Conservation (phyloP, 2,113 vertebrate species). For the Pholis gunnellus region DNA sequence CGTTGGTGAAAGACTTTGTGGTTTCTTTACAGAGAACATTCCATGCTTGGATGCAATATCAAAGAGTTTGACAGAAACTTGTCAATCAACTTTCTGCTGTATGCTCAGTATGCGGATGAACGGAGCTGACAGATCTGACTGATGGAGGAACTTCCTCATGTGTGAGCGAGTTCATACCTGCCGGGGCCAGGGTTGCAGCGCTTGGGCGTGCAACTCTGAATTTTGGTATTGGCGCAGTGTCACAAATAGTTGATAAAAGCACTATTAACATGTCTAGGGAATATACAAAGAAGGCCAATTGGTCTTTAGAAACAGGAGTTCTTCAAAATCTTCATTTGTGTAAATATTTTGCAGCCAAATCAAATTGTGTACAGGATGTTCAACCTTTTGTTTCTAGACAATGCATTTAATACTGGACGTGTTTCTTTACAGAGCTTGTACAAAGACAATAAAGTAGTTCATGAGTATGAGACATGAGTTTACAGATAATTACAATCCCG, state of each 20-base stretch:
- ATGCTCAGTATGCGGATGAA: neutral
- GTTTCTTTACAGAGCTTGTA: neutral
- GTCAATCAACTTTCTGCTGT: neutral
- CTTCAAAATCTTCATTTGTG: too few species aligned
- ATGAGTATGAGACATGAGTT: neutral
- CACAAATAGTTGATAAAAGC: too few species aligned
- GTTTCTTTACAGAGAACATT: neutral
- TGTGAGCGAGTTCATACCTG: too few species aligned
- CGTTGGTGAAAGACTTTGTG: neutral
- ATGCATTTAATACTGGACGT: neutral
- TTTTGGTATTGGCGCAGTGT: too few species aligned
- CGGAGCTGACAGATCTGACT: neutral
- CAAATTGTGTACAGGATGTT: neutral
- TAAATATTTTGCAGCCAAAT: too few species aligned
- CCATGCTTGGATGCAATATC: neutral
- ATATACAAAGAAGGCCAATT: too few species aligned
- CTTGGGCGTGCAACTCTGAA: too few species aligned
- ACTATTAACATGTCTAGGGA: too few species aligned
- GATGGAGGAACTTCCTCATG: neutral
- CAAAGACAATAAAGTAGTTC: neutral
- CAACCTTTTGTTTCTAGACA: neutral
- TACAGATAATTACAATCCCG: neutral
- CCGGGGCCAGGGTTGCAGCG: too few species aligned
- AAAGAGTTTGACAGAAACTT: neutral
- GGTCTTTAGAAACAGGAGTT: too few species aligned